These are phyloP conservation scores for Holcopasites calliopsidis DNA, from an alignment of 1,140 invertebrate genomes.

Conservation along the genomic window DNA sequence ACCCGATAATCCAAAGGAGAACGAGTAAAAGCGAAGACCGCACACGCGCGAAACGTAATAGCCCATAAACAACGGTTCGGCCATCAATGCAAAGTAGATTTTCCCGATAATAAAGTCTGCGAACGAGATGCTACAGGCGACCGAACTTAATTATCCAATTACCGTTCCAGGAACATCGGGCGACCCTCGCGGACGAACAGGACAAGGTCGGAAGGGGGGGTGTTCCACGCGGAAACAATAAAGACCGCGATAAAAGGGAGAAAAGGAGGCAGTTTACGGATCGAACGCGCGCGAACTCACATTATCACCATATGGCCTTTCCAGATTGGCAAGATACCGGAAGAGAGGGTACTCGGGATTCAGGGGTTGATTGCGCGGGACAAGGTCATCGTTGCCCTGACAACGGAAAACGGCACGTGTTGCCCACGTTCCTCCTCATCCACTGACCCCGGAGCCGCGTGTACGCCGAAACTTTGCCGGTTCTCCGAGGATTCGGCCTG, in stretches of 20 bases:
- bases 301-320: conserved; percentile 56
- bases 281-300: conserved; percentile 25
- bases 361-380: conserved; percentile 76
- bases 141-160: not conserved
- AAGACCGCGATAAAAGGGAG: not conserved
- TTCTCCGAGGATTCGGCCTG: conserved; percentile 53
- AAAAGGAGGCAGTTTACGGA: not conserved
- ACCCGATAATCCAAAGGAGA: too few relatives aligned
- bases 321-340: conserved; percentile 63
- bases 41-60: too few relatives aligned
- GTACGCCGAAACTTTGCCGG: conserved; percentile 49
- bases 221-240: not conserved
- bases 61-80: too few relatives aligned
- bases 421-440: conserved; percentile 50
- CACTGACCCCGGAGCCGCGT: conserved; percentile 44
- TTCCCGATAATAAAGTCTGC: not conserved
- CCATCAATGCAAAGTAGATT: too few relatives aligned
- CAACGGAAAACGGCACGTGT: conserved; percentile 76
- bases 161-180: not conserved
- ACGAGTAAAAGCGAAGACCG: too few relatives aligned
- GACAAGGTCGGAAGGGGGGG: too few relatives aligned
- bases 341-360: conserved; percentile 64
- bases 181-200: not conserved
- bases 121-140: not conserved
- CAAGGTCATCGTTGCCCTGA: conserved; percentile 78